Conservation (phyloP, 2,888 invertebrate species). For the Molorchus minor region DNA sequence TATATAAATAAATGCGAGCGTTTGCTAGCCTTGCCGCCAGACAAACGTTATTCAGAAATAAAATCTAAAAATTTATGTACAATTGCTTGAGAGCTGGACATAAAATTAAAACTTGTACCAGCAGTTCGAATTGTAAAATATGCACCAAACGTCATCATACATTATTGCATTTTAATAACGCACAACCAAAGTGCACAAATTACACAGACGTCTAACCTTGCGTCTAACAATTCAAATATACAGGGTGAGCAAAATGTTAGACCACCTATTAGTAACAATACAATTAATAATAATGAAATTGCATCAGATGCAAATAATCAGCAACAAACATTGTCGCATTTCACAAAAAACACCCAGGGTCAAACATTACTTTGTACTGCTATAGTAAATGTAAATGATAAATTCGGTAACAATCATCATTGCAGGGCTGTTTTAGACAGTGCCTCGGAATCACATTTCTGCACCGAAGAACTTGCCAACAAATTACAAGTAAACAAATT, state of each 20-base stretch:
- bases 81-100: too few relatives aligned
- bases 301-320: too few relatives aligned
- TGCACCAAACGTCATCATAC: background rate
- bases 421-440: conserved; percentile 12
- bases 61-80: background rate
- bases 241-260: too few relatives aligned
- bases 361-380: conserved; percentile 4
- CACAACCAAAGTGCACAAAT: background rate
- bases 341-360: too few relatives aligned
- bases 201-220: too few relatives aligned
- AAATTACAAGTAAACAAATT: conserved; percentile 3
- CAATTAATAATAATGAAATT: too few relatives aligned
- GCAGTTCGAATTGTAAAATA: background rate
- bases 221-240: too few relatives aligned
- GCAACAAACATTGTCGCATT: too few relatives aligned
- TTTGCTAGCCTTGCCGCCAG: background rate
- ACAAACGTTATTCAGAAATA: background rate
- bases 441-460: conserved; percentile 6
- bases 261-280: too few relatives aligned
- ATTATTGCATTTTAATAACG: conserved; percentile 1
- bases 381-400: background rate
- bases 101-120: too few relatives aligned
- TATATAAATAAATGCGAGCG: conserved; percentile 4
- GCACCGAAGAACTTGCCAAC: conserved; percentile 5
- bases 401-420: background rate